Evolutionary conservation across 1,140 invertebrate genomes (phyloP).

Genomic region (Chrysoperla carnea): DNA sequence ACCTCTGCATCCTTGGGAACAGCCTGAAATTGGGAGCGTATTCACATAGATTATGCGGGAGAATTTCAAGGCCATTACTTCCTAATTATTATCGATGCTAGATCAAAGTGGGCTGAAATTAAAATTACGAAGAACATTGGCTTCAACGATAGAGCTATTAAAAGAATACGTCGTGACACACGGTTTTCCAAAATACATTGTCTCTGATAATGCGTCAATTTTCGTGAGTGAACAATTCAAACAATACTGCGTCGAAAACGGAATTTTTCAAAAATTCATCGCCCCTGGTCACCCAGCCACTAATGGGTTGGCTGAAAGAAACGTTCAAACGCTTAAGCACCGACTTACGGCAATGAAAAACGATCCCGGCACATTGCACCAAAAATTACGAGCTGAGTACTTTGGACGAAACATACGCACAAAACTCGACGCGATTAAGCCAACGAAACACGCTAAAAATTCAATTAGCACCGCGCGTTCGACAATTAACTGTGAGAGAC

Average conservation of each 20-base stretch:
- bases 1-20: slow-evolving; percentile 11
- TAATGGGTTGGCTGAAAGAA: slow-evolving; percentile 16
- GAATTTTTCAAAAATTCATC: slow-evolving; percentile 13
- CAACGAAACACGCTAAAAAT: no score
- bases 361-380: slow-evolving; percentile 3
- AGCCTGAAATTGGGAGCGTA: slow-evolving; percentile 12
- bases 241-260: slow-evolving; percentile 10
- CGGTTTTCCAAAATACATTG: slow-evolving; percentile 10
- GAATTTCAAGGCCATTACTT: slow-evolving; percentile 10
- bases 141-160: slow-evolving; percentile 7
- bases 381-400: slow-evolving; percentile 8
- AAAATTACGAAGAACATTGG: not conserved
- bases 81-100: slow-evolving; percentile 14
- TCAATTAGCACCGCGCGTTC: no score
- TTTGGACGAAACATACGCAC: slow-evolving; percentile 5
- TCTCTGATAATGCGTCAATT: slow-evolving; percentile 18
- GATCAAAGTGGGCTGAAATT: slow-evolving; percentile 19
- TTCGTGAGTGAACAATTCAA: slow-evolving; percentile 11
- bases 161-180: slow-evolving; percentile 11
- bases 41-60: slow-evolving; percentile 15
- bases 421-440: slow-evolving; percentile 1
- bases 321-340: slow-evolving; percentile 19
- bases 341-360: slow-evolving; percentile 6
- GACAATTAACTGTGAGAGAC: no score
- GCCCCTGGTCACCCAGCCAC: slow-evolving; percentile 14